These are phyloP conservation scores for Grus americana DNA, from an alignment of 2,113 vertebrate genomes.

Conservation along the genomic window DNA sequence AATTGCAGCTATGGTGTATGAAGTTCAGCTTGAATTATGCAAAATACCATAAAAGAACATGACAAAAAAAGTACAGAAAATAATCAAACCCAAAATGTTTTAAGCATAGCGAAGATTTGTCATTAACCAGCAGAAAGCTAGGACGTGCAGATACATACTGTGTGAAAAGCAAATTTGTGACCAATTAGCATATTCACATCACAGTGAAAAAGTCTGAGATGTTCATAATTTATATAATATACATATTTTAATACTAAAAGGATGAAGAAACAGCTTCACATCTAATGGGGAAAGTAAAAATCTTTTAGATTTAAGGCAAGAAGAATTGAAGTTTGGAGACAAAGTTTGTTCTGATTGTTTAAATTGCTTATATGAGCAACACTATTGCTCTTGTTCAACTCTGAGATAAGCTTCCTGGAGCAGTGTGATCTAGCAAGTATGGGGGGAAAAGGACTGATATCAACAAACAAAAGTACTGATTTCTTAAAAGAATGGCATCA, in stretches of 20 bases:
- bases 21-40: background rate
- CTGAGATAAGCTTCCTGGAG: background rate
- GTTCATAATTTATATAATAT: background rate
- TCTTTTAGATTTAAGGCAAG: background rate
- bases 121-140: background rate
- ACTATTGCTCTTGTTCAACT: background rate
- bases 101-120: background rate
- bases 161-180: background rate
- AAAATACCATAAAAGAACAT: background rate
- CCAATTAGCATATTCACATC: background rate
- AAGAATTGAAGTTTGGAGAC: background rate
- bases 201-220: background rate
- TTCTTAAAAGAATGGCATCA: background rate
- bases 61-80: background rate
- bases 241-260: background rate
- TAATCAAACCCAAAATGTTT: background rate
- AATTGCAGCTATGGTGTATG: background rate
- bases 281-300: background rate
- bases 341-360: background rate
- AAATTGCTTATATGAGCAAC: background rate
- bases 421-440: background rate
- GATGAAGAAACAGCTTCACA: background rate
- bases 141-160: background rate
- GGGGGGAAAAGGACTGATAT: background rate
- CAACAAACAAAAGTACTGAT: background rate